Base-by-base conservation (phyloP, 1,140 invertebrate species). In the Dreissena rostriformis region DNA sequence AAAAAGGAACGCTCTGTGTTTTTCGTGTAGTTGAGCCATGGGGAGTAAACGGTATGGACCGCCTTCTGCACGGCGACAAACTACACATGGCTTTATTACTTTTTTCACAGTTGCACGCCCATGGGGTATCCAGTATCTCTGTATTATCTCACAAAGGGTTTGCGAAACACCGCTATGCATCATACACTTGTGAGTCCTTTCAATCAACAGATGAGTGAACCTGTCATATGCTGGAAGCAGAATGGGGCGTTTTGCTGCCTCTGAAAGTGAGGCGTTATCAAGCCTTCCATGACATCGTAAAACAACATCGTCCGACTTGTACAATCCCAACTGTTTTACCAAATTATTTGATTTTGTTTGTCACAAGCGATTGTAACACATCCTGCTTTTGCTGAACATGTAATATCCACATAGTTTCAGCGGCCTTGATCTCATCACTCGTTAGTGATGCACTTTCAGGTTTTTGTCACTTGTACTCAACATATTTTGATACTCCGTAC, bases 131-230 rank as follows among this genome's bases (percentile, higher is more conserved):
- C 80, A 82, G 39, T 19, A 82, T 51, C 28, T 12, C 10, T 74
- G 73, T 74, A 57, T 66, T 26, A 82, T 49, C 49, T 74, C 11
- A 15, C 15, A 4, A 28, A 82, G 57, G 11, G 70, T 74, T 39
- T 82, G 80, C 2, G 71, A 52, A 51, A 67, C 49, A 8, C 80
- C 57, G 55, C 39, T 29, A 55, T 82, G 80, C 15, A 82, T 26
- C 39, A 52, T 12, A 11, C 68, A 29, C n/a, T 55, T 67, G n/a
- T 82, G 80, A 67, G 28, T n/a, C 7, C 29, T 65, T 8, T 70
- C 10, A 26, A 71, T 29, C 11, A 86, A 17, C 81, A 29, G 61
- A 49, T 74, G 51, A 74, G 11, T 12, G 10, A 8, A 22, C n/a
- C n/a, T n/a, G n/a, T 76, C 53, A 15, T 76, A 15, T 29, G 17